Conservation (phyloP, 2,888 invertebrate genomes). For the Beris chalybata region DNA sequence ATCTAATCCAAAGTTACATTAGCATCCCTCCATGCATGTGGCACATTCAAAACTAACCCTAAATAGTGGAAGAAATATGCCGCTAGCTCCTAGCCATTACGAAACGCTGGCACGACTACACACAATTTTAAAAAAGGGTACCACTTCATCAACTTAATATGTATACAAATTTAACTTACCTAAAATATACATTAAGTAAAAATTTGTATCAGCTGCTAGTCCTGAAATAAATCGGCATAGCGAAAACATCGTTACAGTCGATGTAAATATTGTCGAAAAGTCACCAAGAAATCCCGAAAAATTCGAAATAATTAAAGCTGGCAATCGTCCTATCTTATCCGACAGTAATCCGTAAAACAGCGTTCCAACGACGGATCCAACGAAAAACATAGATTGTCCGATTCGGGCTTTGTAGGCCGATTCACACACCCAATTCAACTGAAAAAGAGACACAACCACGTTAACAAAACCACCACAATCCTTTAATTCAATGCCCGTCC, state of each 20-base stretch:
- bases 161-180: slow-evolving; percentile 52
- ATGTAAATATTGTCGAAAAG: slow-evolving; percentile 59
- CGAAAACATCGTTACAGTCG: slow-evolving; percentile 58
- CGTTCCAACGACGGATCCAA: slow-evolving; percentile 64
- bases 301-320: slow-evolving; percentile 61
- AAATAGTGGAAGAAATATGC: too few species aligned
- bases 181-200: slow-evolving; percentile 66
- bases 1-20: too few species aligned
- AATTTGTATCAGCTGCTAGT: slow-evolving; percentile 63
- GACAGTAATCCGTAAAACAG: slow-evolving; percentile 62
- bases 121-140: too few species aligned
- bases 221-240: slow-evolving; percentile 63
- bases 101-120: too few species aligned
- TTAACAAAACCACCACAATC: slow-evolving; percentile 23
- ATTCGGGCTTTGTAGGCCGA: slow-evolving; percentile 63
- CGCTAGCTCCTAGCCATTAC: too few species aligned
- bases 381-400: slow-evolving; percentile 65
- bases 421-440: slow-evolving; percentile 64
- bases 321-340: slow-evolving; percentile 62
- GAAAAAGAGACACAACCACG: slow-evolving; percentile 20
- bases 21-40: too few species aligned
- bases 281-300: slow-evolving; percentile 61
- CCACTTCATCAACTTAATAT: too few species aligned
- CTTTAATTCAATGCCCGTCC: slow-evolving; percentile 23
- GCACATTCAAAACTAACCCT: too few species aligned